Evolutionary conservation across 2,888 invertebrate genomes (phyloP), one percentile per base, ranked within the genome.

Genomic region (Phalera bucephala): DNA sequence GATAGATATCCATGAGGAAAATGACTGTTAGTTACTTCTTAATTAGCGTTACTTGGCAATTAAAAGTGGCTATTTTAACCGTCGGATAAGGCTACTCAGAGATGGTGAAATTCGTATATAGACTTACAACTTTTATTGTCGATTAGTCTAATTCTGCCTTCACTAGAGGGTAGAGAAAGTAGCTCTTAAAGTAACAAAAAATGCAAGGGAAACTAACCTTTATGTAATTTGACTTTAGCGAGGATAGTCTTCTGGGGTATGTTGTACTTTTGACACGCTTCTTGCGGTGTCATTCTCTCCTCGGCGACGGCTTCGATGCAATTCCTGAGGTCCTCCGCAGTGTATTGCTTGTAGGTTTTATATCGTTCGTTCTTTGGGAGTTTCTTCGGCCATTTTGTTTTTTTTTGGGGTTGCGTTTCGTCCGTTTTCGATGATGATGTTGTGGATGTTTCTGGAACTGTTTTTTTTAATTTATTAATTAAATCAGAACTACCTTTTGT

Each of bases 211-310:
- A 10, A 52, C 62, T 62, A 28, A 56, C 52, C 46, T 1, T 30
- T 37, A 3, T 48, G 1, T 3, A 5, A 3, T 15, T 13, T 43
- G 0, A 57, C 7, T 25, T 58, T 71, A 0, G 53, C 52, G 0
- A 40, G 29, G 0, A 82, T 37, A 0, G 80, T 79, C 42, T 75
- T 79, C 31, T 52, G 52, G 0, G 83, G 82, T 20, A 83, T 54
- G 0, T 66, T 54, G 36, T 54, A 80, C 0, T 20, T 33, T 1
- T 33, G n/a, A 0, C 74, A 37, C 0, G 82, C 82, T 3, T 65
- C 52, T 0, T 17, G 6, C 0, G 47, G 14, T 0, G 52, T 42
- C 58, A 78, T 46, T 0, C 39, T 33, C 0, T 62, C 45, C 0
- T 23, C 45, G 1, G 42, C 35, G 0, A 76, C 64, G 0, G 60